Conservation (phyloP, 2,888 invertebrate species). For the Amblyjoppa proteus region DNA sequence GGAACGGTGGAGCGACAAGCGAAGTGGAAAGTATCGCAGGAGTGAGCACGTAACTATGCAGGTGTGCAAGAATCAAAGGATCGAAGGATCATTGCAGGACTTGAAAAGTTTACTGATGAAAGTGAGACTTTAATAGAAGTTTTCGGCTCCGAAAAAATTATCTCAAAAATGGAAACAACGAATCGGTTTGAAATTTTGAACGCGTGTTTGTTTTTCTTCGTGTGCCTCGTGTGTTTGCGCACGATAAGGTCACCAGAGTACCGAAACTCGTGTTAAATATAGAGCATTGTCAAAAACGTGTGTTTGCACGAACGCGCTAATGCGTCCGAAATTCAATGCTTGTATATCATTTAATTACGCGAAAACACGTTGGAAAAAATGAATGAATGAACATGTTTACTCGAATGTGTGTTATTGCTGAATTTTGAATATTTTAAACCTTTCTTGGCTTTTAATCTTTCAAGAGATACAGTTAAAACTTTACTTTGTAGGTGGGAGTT, state of each 20-base stretch:
- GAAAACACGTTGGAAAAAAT: neutral
- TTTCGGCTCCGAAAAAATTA: too few relatives aligned
- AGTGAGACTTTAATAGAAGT: too few relatives aligned
- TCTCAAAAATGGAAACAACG: too few relatives aligned
- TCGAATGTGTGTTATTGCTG: neutral
- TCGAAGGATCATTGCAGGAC: neutral
- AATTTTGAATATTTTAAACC: slow-evolving; percentile 8
- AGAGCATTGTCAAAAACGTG: slow-evolving; percentile 5
- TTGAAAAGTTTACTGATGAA: too few relatives aligned
- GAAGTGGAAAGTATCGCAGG: neutral
- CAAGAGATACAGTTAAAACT: neutral
- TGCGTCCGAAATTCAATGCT: slow-evolving; percentile 13
- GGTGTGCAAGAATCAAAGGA: neutral
- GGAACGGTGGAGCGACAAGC: too few relatives aligned
- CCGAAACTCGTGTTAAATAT: slow-evolving; percentile 3
- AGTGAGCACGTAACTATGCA: neutral
- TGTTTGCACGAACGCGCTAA: slow-evolving; percentile 22
- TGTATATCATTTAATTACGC: neutral
- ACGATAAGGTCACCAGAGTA: neutral
- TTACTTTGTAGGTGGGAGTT: too few relatives aligned
- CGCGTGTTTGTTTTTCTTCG: neutral
- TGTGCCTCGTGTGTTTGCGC: neutral
- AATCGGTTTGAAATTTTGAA: too few relatives aligned
- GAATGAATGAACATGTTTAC: slow-evolving; percentile 21
- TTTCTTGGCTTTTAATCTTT: neutral